A percentile compares a stretch with the other conserved stretches of the same genome.
Conservation (phyloP, 2,113 vertebrate species). For the Nansenia antarctica region DNA sequence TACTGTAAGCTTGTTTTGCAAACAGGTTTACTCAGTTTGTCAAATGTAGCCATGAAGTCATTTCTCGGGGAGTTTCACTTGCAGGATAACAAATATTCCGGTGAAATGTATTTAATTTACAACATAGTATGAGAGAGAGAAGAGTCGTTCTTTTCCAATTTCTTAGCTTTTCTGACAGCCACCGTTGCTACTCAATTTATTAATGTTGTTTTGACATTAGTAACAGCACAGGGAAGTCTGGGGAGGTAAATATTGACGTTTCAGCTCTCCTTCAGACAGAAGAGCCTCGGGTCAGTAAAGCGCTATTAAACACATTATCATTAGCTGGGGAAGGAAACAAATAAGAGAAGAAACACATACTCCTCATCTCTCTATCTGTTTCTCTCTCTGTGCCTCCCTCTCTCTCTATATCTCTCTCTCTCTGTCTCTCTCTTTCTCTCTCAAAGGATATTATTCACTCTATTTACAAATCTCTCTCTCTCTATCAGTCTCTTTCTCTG, state of each 20-base stretch:
- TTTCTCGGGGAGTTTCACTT: neutral
- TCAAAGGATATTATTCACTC: too few species aligned
- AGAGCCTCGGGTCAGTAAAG: neutral
- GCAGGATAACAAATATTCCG: neutral
- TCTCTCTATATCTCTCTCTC: too few species aligned
- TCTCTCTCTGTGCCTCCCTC: too few species aligned
- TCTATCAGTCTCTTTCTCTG: neutral
- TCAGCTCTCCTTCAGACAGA: slow-evolving; percentile 6
- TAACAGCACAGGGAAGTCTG: neutral
- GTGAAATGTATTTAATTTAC: neutral
- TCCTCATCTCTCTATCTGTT: too few species aligned
- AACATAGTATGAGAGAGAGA: neutral
- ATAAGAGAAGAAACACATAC: neutral
- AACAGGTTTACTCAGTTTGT: slow-evolving; percentile 43
- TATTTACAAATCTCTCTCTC: too few species aligned
- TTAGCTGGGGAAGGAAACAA: slow-evolving; percentile 6
- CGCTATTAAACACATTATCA: neutral
- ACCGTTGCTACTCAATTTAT: slow-evolving; percentile 10
- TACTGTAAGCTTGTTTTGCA: slow-evolving; percentile 40
- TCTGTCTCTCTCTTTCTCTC: too few species aligned
- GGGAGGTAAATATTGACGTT: slow-evolving; percentile 16
- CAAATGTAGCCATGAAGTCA: neutral
- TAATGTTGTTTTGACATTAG: slow-evolving; percentile 6
- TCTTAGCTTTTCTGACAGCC: neutral
- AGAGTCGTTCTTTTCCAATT: slow-evolving; percentile 8